A percentile compares a stretch with the other conserved stretches of the same genome.
Conservation (phyloP, 2,888 invertebrate genomes). For the Scaptomyza cyrtandrae region DNA sequence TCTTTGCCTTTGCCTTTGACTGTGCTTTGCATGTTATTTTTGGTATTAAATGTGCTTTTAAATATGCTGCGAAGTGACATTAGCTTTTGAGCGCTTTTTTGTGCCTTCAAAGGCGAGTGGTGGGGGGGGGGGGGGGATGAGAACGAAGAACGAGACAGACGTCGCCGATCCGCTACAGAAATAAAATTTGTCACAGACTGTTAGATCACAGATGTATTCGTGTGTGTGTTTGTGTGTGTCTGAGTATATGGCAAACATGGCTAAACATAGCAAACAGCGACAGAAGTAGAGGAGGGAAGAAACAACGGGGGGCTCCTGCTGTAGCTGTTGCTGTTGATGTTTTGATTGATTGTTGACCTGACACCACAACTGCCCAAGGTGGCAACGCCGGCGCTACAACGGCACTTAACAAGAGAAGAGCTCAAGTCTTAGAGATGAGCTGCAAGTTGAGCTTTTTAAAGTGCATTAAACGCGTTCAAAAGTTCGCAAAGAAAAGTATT, state of each 20-base stretch:
- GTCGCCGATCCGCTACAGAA: slow-evolving; percentile 77
- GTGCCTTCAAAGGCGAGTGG: too few species aligned
- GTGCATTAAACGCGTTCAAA: not conserved
- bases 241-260: slow-evolving; percentile 49
- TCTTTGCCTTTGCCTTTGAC: not conserved
- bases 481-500: not conserved
- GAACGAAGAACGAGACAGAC: slow-evolving; percentile 51
- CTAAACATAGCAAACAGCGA: slow-evolving; percentile 61
- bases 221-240: slow-evolving; percentile 35
- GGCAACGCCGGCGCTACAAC: slow-evolving; percentile 29
- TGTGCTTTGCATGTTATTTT: slow-evolving; percentile 63
- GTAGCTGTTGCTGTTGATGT: slow-evolving; percentile 64
- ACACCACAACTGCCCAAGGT: slow-evolving; percentile 57
- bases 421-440: slow-evolving; percentile 1
- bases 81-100: slow-evolving; percentile 66
- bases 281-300: slow-evolving; percentile 17
- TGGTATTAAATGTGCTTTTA: slow-evolving; percentile 78
- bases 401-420: not conserved
- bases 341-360: slow-evolving; percentile 70
- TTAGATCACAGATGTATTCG: slow-evolving; percentile 66
- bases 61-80: slow-evolving; percentile 80
- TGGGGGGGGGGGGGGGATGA: not conserved
- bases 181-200: slow-evolving; percentile 79
- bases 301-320: slow-evolving; percentile 19
- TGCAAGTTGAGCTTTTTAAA: not conserved